Conservation (phyloP, 1,140 invertebrate genomes). For the Drosophila carrolli region DNA sequence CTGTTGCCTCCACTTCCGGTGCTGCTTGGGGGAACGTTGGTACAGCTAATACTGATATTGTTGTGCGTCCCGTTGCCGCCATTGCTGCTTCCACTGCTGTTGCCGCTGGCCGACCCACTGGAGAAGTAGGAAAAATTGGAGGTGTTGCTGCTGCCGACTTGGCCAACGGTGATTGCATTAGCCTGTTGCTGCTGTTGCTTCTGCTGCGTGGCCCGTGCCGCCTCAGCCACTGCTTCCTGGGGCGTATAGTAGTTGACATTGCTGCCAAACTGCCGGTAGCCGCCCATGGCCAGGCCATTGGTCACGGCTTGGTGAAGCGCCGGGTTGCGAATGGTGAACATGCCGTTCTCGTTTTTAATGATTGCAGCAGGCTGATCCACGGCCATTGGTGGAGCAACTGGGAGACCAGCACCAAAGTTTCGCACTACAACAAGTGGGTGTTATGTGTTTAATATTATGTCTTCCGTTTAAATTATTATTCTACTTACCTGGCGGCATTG, state of each 20-base stretch:
- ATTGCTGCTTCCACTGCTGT: slow-evolving; percentile 26
- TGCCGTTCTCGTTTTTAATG: slow-evolving; percentile 90
- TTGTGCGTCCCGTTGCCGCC: slow-evolving; percentile 68
- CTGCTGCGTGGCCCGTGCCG: slow-evolving; percentile 71
- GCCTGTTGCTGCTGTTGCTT: slow-evolving; percentile 53
- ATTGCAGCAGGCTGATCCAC: slow-evolving; percentile 87
- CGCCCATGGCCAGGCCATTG: slow-evolving; percentile 72
- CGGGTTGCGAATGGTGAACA: slow-evolving; percentile 93
- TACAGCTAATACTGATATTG: slow-evolving; percentile 84
- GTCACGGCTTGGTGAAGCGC: slow-evolving; percentile 82
- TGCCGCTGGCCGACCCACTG: slow-evolving; percentile 58
- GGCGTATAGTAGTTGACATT: slow-evolving; percentile 81
- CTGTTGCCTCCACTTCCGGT: slow-evolving; percentile 22
- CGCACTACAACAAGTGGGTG: slow-evolving; percentile 32
- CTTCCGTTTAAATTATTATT: no score
- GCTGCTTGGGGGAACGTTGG: slow-evolving; percentile 63
- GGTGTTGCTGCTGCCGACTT: slow-evolving; percentile 21
- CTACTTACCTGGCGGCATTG: slow-evolving; percentile 58
- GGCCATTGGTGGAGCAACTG: slow-evolving; percentile 57
- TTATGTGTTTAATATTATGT: neutral
- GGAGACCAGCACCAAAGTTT: slow-evolving; percentile 45
- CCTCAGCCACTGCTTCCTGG: slow-evolving; percentile 73
- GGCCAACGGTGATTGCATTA: slow-evolving; percentile 14
- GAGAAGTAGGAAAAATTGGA: slow-evolving; percentile 79
- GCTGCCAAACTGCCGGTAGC: slow-evolving; percentile 74